Evolutionary conservation across 2,113 vertebrate genomes (phyloP), one percentile per base, ranked within the genome.

Genomic region (Osmerus eperlanus): DNA sequence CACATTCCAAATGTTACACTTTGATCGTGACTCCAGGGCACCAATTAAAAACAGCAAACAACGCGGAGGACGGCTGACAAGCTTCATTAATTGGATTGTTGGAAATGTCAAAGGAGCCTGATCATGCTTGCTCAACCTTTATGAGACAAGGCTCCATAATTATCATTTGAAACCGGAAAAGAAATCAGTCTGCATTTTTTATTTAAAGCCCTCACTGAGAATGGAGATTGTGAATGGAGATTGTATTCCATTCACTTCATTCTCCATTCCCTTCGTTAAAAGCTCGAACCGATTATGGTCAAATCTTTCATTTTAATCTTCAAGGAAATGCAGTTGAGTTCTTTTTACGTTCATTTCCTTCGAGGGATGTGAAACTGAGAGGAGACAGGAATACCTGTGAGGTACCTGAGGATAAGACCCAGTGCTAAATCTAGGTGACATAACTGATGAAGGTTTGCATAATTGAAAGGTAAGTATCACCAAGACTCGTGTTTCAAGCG

Each of bases 21-120:
- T 55, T 66, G 68, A 74, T 80, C 11, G 64, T 15, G 78, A 79
- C 74, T 75, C 78, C 71, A 60, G 74, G 78, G 76, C 67, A 77
- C 70, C 77, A 84, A 82, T 80, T 82, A 83, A 71, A 47, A 82
- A 71, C 72, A 62, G 19, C 12, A 23, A 23, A 68, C 67, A 68
- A 67, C 14, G 19, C 52, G 2, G 23, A 65, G 63, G 53, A 28
- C 41, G 67, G 59, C 54, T 65, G 16, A 56, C 23, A 58, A 61
- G 25, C 75, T 47, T 77, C n/a, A 67, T 63, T 54, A 66, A 55
- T 71, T 66, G 81, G 53, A 74, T 71, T 71, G 69, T 32, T 78
- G 78, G 73, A 83, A 83, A 84, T 69, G 70, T 76, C 75, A 82
- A 5, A 53, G 61, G 70, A 58, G 60, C 64, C 70, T 47, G 23